These are phyloP conservation scores for Volucella zonaria DNA, from an alignment of 2,888 invertebrate species.

Conservation along the genomic window DNA sequence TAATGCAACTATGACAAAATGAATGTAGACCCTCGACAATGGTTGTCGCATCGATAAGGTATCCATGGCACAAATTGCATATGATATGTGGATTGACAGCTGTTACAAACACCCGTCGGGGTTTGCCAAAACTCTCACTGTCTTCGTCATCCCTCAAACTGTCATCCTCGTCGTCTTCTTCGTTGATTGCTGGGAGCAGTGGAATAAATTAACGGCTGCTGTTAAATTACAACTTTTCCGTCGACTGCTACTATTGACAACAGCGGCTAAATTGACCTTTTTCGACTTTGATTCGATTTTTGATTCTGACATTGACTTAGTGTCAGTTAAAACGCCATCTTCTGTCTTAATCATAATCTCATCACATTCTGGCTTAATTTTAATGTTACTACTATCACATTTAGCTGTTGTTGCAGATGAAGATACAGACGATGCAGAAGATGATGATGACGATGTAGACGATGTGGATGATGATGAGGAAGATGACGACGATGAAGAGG, in stretches of 20 bases:
- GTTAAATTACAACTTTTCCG: slow-evolving; percentile 30
- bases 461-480: slow-evolving; percentile 53
- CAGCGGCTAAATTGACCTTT: background rate
- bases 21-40: slow-evolving; percentile 98
- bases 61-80: slow-evolving; percentile 95
- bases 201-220: background rate
- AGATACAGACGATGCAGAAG: slow-evolving; percentile 71
- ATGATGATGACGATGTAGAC: slow-evolving; percentile 40
- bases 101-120: slow-evolving; percentile 87
- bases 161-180: slow-evolving; percentile 35
- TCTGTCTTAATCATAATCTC: slow-evolving; percentile 46
- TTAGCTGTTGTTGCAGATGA: slow-evolving; percentile 72
- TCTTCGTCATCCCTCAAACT: slow-evolving; percentile 75
- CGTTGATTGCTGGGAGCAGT: background rate
- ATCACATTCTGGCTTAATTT: slow-evolving; percentile 63
- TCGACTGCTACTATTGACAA: slow-evolving; percentile 20
- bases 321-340: slow-evolving; percentile 38
- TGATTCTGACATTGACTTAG: slow-evolving; percentile 17
- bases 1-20: slow-evolving; percentile 97
- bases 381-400: slow-evolving; percentile 70
- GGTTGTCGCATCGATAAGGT: slow-evolving; percentile 97
- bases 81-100: slow-evolving; percentile 95
- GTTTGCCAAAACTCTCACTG: slow-evolving; percentile 79
- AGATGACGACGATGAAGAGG: slow-evolving; percentile 41
- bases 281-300: slow-evolving; percentile 6